Evolutionary conservation across 2,113 vertebrate genomes (phyloP).

Genomic region (Gymnocephalus cernua): DNA sequence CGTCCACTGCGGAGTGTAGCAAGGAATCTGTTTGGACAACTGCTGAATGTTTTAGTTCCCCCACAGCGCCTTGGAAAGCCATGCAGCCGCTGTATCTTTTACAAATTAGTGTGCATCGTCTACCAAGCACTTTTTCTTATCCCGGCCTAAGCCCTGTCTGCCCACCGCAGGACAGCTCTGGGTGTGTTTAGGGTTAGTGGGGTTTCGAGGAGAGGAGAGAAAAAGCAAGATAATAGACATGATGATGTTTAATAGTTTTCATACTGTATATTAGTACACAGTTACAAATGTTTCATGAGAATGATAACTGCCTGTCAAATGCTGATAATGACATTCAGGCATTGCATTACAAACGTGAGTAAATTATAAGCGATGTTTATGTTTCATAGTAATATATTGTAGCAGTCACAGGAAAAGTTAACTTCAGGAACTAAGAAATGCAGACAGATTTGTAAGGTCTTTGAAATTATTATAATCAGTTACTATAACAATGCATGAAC

Average conservation of each 20-base stretch:
- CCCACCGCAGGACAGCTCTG: constrained; percentile 55
- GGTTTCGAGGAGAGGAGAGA: constrained; percentile 7
- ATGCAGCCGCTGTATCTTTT: constrained; percentile 83
- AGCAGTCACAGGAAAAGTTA: neutral
- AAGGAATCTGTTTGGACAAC: constrained; percentile 87
- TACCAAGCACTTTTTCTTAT: constrained; percentile 78
- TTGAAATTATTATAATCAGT: neutral
- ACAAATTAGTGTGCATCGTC: constrained; percentile 83
- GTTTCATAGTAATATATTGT: neutral
- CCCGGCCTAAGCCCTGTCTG: constrained; percentile 69
- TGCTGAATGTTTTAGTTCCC: constrained; percentile 86
- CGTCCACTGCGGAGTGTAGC: constrained; percentile 66
- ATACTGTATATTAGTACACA: neutral
- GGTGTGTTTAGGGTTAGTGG: constrained; percentile 30
- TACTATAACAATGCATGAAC: neutral
- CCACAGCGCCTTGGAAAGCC: constrained; percentile 80
- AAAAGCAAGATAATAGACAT: neutral
- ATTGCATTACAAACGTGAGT: neutral
- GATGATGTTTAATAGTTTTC: constrained; percentile 14
- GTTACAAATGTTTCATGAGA: neutral
- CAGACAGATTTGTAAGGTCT: neutral
- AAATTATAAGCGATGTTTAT: neutral
- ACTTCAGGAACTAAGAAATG: neutral
- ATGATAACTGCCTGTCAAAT: neutral
- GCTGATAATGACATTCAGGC: neutral